Evolutionary conservation across 2,888 invertebrate species (phyloP), one percentile per base, ranked within the genome.

Genomic region (Ctenicera cuprea): DNA sequence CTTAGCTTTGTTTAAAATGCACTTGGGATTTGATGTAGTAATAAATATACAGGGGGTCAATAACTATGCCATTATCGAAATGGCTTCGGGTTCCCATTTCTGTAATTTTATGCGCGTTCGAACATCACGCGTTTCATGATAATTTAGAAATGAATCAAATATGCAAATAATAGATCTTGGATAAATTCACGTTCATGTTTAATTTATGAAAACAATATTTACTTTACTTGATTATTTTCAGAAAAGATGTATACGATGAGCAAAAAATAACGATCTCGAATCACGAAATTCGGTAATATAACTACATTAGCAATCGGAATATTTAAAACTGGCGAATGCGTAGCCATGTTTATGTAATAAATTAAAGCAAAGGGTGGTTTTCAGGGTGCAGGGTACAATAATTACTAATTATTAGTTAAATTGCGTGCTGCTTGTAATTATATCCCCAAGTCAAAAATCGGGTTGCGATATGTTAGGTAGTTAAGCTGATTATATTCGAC

Each of bases 161-260:
- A 86, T 86, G 86, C 85, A 86, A 86, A 86, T 86, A 85, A 86
- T 84, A 84, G 85, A 86, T 85, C 85, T 84, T 83, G 83, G 82
- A 82, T 83, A 83, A 83, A 84, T 83, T 83, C 85, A 83, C 83
- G 83, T 83, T 84, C 86, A 85, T 86, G 86, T 85, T 86, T 87
- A 86, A 86, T 86, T 86, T 86, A 86, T 86, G 85, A 85, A 84
- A 83, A 83, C 85, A 84, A 86, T 87, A 86, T 87, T 87, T 87
- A 86, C 86, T 86, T 86, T 85, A 82, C 83, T 84, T 86, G 86
- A 87, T 86, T 86, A 87, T 86, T 85, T 85, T 85, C 82, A 80
- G 73, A 76, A 71, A 77, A 73, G 76, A 73, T 70, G 71, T 72
- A 68, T 68, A 73, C 72, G 73, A 73, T 73, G 74, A 70, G 76